These are phyloP conservation scores for Psilanteris sp. DNA, from an alignment of 1,140 invertebrate species.

Conservation along the genomic window DNA sequence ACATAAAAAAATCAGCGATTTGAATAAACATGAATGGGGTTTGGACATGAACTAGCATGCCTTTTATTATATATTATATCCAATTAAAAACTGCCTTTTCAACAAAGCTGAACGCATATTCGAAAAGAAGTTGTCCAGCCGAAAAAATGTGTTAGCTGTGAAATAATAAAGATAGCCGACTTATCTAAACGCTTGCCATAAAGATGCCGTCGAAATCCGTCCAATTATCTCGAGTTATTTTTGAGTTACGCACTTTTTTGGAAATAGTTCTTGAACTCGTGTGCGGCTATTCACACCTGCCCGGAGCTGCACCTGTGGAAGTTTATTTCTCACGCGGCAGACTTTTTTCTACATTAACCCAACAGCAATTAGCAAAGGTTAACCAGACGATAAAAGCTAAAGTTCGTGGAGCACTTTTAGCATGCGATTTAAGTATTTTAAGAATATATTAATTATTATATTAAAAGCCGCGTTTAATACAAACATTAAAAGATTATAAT, in stretches of 20 bases:
- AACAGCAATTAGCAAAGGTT: background rate
- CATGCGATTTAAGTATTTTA: too few relatives aligned
- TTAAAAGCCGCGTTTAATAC: too few relatives aligned
- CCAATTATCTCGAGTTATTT: constrained; percentile 38
- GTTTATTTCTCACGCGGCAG: constrained; percentile 11
- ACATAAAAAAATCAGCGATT: too few relatives aligned
- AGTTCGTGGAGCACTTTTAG: too few relatives aligned
- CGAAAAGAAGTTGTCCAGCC: constrained; percentile 20
- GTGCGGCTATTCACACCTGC: constrained; percentile 23
- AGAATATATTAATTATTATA: too few relatives aligned
- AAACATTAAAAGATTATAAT: too few relatives aligned
- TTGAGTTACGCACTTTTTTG: constrained; percentile 12
- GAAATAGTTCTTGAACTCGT: too few relatives aligned
- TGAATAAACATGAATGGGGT: too few relatives aligned
- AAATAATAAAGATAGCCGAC: constrained; percentile 36
- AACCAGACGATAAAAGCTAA: background rate
- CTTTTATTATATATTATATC: constrained; percentile 53
- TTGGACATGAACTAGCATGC: too few relatives aligned
- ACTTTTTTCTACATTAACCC: constrained; percentile 3
- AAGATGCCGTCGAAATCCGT: constrained; percentile 32
- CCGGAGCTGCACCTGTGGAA: constrained; percentile 7
- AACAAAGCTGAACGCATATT: constrained; percentile 4
- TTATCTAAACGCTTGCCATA: constrained; percentile 40
- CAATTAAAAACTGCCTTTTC: too few relatives aligned
- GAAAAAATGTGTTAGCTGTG: constrained; percentile 11